Percentiles rank a stretch among this genome's conserved stretches.
These are phyloP conservation scores for Cavia porcellus DNA, from an alignment of 2,113 vertebrate genomes.

Conservation along the genomic window DNA sequence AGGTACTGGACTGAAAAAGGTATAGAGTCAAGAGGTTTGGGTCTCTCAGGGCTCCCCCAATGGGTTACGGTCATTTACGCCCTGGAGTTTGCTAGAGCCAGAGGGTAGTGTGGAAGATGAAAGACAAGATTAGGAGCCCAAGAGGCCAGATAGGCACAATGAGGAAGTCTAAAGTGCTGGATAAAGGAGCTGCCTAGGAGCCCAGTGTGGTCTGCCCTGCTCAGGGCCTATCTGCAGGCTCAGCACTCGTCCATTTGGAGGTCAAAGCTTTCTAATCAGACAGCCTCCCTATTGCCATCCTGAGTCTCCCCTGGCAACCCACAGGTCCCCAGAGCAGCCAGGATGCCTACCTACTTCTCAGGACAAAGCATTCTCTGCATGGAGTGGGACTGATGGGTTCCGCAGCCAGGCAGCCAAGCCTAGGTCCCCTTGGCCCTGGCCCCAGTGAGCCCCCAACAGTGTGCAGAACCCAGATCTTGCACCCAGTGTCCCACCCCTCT, in stretches of 20 bases:
- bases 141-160: neutral
- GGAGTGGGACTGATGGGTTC: too few species aligned
- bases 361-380: neutral
- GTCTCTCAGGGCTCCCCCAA: too few species aligned
- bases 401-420: too few species aligned
- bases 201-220: neutral
- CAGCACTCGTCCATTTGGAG: accelerated
- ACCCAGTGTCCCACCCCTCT: too few species aligned
- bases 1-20: neutral
- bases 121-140: accelerated
- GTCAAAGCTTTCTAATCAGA: neutral
- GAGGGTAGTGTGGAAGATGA: too few species aligned
- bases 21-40: too few species aligned
- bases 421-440: neutral
- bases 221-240: too few species aligned
- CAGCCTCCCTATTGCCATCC: neutral
- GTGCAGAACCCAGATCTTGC: accelerated
- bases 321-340: neutral
- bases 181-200: neutral
- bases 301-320: neutral
- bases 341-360: neutral
- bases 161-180: neutral
- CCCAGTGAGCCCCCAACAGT: accelerated
- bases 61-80: neutral
- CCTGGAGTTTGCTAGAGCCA: neutral